phyloP scores from a whole-genome alignment of 2,888 invertebrate species.

The Cetonia aurata region DNA sequence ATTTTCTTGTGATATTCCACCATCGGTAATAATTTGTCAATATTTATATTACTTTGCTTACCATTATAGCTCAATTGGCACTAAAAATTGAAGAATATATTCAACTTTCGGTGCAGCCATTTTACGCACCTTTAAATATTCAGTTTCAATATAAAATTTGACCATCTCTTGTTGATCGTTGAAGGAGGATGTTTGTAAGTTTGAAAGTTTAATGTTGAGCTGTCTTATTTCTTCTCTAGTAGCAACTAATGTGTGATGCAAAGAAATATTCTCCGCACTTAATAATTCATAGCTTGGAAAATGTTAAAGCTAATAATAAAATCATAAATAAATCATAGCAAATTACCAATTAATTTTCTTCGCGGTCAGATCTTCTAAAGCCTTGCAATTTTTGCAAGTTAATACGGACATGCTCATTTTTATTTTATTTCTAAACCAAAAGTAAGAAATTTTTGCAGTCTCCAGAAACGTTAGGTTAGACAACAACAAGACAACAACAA shows the following conservation, averaged over 20 bases:
- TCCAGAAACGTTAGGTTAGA: background rate
- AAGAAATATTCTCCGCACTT: conserved; percentile 39
- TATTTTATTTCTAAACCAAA: background rate
- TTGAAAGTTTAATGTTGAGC: conserved; percentile 20
- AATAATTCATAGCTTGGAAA: conserved; percentile 37
- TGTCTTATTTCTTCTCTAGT: conserved; percentile 16
- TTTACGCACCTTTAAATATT: conserved; percentile 30
- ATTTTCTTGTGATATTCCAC: conserved; percentile 34
- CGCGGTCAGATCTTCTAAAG: conserved; percentile 12
- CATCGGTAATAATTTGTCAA: conserved; percentile 16
- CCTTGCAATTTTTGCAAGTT: conserved; percentile 19
- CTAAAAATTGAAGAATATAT: conserved; percentile 7
- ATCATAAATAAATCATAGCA: background rate
- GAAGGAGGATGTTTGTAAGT: conserved; percentile 24
- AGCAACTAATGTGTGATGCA: conserved; percentile 24
- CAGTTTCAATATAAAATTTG: conserved; percentile 32
- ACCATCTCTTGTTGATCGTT: conserved; percentile 39
- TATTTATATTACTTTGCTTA: background rate
- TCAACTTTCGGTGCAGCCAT: background rate
- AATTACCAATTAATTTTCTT: conserved; percentile 26
- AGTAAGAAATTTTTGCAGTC: background rate
- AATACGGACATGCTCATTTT: conserved; percentile 9
- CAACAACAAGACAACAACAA: background rate
- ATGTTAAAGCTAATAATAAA: background rate
- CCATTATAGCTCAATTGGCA: conserved; percentile 12